A percentile compares a stretch with the other conserved stretches of the same genome.
phyloP scores from a whole-genome alignment of 2,888 invertebrate species.

The Clanis bilineata region DNA sequence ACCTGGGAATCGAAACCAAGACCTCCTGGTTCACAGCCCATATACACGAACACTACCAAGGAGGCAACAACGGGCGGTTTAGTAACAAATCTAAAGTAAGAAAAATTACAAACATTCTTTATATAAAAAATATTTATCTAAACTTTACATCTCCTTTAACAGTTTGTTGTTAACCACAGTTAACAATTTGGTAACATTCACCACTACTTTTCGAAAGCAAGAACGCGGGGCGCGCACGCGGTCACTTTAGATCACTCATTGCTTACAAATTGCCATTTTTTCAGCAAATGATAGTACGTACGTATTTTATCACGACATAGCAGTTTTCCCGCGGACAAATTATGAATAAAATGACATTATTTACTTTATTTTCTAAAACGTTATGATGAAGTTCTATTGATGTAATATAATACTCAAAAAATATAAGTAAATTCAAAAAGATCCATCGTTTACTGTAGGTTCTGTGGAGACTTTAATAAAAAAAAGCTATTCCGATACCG shows the following conservation, averaged over 20 bases:
- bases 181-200: not conserved
- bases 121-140: not conserved
- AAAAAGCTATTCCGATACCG: conserved; percentile 77
- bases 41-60: too few relatives aligned
- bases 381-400: not conserved
- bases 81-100: too few relatives aligned
- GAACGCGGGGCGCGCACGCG: not conserved
- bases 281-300: not conserved
- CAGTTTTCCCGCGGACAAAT: not conserved
- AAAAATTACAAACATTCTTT: too few relatives aligned
- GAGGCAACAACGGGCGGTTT: too few relatives aligned
- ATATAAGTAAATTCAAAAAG: too few relatives aligned
- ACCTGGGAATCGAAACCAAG: too few relatives aligned
- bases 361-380: not conserved
- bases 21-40: too few relatives aligned
- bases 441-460: too few relatives aligned
- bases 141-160: not conserved
- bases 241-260: conserved; percentile 6
- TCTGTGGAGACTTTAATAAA: too few relatives aligned
- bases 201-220: conserved; percentile 12
- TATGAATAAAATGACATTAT: not conserved
- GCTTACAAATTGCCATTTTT: conserved; percentile 11
- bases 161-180: not conserved
- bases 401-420: too few relatives aligned
- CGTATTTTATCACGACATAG: not conserved